Evolutionary conservation across 1,140 invertebrate genomes (phyloP), one percentile per base, ranked within the genome.

Genomic region (Homarus americanus): DNA sequence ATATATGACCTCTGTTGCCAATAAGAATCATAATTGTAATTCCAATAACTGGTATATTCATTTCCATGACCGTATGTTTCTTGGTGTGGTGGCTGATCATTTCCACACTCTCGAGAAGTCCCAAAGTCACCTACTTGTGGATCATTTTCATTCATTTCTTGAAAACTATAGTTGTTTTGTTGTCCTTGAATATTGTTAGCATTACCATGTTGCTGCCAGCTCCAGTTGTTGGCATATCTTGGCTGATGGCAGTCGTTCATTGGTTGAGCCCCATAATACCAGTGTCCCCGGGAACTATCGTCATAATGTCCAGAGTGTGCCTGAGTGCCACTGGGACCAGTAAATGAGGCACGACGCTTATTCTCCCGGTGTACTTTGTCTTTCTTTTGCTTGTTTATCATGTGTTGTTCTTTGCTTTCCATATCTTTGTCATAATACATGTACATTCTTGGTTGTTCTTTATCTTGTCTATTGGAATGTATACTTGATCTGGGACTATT

Each of bases 1-100:
- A 91, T 20, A 49, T 87, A 91, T 38, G 76, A 20, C 17, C 38
- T 69, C 38, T 82, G 28, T 1, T 28, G 17, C 58, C 24, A 7
- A 12, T 79, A 80, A 17, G 49, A 28, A 41, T 17, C 24, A 32
- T 1, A 53, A 44, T 28, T n/a, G 41, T 79, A 87, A 7, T 69
- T 38, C 38, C 17, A 69, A 41, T 40, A 75, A 3, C 9, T 40
- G 10, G 34, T 36, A 40, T 76, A 38, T 0, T n/a, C 1, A 44
- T 76, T 15, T 15, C 28, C 12, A 40, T 38, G 20, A 76, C 28
- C 9, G 3, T 69, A 1, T 0, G 9, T 10, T 24, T 69, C n/a
- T 69, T 24, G 63, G 10, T 32, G 63, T 32, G 63, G 63, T 24
- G 24, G 0, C 7, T 32, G 28, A 69, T 3, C 24, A 20, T 20